A percentile compares a stretch with the other conserved stretches of the same genome.
phyloP scores from a whole-genome alignment of 1,140 invertebrate species.

The Ditylenchus dipsaci region DNA sequence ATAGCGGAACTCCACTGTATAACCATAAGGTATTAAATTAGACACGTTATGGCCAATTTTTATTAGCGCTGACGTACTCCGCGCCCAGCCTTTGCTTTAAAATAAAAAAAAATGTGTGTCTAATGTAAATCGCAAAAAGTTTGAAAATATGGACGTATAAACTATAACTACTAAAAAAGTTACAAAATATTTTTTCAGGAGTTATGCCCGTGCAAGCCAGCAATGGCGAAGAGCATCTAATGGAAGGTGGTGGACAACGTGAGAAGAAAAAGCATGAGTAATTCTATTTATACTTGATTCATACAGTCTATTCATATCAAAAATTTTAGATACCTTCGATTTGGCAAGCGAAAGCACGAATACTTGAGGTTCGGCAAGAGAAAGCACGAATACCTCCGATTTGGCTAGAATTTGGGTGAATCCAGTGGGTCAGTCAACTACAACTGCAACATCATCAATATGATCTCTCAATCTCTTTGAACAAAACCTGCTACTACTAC shows the following conservation, averaged over 20 bases:
- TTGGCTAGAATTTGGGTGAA: slow-evolving; percentile 26
- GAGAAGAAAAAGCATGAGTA: slow-evolving; percentile 47
- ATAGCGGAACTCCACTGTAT: too few species aligned
- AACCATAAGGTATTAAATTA: too few species aligned
- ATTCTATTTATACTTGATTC: slow-evolving; percentile 4
- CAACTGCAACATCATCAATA: neutral
- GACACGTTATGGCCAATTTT: too few species aligned
- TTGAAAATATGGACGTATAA: too few species aligned
- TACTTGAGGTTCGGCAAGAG: slow-evolving; percentile 51
- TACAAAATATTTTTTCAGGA: neutral
- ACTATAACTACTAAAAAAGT: too few species aligned
- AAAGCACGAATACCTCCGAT: slow-evolving; percentile 53
- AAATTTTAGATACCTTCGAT: slow-evolving; percentile 49
- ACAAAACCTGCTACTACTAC: neutral
- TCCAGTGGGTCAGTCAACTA: neutral
- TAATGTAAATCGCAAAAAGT: too few species aligned
- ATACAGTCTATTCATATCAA: too few species aligned
- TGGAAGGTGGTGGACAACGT: slow-evolving; percentile 12
- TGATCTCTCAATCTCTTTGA: neutral
- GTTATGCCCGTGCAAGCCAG: neutral
- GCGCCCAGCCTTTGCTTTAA: too few species aligned
- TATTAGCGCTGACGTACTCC: too few species aligned
- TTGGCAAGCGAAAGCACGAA: slow-evolving; percentile 55
- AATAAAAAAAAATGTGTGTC: too few species aligned
- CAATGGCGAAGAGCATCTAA: neutral